Evolutionary conservation across 2,113 vertebrate species (phyloP).

Genomic region (Chionomys nivalis): DNA sequence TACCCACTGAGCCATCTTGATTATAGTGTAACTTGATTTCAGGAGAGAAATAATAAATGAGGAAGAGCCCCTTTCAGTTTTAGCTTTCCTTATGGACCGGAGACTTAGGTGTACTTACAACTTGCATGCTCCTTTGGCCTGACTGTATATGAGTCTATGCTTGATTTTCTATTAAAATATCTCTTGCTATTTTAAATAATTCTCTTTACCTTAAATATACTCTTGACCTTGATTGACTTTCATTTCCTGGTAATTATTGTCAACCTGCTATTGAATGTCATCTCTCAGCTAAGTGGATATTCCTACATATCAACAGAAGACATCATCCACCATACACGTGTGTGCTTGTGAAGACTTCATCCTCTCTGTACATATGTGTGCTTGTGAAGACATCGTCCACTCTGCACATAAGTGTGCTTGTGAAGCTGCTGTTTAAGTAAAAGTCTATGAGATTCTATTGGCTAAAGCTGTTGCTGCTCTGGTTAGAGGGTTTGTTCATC

Average conservation of each 20-base stretch:
- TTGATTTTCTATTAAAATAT: conserved; percentile 38
- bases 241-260: background rate
- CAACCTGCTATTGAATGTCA: background rate
- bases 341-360: too few species aligned
- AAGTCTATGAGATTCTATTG: conserved; percentile 14
- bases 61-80: conserved; percentile 15
- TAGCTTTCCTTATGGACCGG: conserved; percentile 3
- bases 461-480: background rate
- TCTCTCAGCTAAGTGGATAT: background rate
- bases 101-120: background rate
- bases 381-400: too few species aligned
- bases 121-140: background rate
- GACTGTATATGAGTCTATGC: background rate
- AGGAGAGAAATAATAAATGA: background rate
- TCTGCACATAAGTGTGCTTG: background rate
- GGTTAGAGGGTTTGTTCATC: background rate
- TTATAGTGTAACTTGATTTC: conserved; percentile 34
- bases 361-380: too few species aligned
- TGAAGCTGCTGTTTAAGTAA: conserved; percentile 14
- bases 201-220: background rate
- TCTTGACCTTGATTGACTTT: background rate
- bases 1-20: background rate
- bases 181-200: background rate
- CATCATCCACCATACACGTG: too few species aligned
- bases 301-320: background rate